Conservation (phyloP, 2,797 vertebrate species). For the Botia almorhae region DNA sequence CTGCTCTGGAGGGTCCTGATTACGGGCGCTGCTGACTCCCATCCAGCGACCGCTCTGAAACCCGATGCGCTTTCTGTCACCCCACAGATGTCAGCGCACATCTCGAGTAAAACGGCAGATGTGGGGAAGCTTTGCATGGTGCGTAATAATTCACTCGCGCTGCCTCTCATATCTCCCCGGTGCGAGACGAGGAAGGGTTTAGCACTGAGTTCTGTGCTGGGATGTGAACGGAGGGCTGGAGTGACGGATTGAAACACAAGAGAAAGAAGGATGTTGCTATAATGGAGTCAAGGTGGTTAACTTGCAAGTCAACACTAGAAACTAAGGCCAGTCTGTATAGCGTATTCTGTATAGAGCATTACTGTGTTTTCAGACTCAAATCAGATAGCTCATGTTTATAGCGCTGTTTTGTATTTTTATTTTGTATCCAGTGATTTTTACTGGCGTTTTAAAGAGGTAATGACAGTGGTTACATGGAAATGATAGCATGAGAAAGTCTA, state of each 20-base stretch:
- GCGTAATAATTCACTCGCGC: conserved; percentile 59
- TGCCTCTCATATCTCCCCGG: conserved; percentile 69
- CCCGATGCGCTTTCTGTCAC: conserved; percentile 61
- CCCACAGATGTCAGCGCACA: conserved; percentile 59
- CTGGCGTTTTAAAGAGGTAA: not conserved
- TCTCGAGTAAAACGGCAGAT: conserved; percentile 66
- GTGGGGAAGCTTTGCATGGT: conserved; percentile 65
- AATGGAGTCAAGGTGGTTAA: not conserved
- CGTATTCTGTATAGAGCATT: not conserved
- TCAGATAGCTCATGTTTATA: not conserved
- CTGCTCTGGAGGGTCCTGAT: conserved; percentile 66
- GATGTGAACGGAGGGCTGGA: conserved; percentile 33
- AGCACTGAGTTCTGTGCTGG: conserved; percentile 19
- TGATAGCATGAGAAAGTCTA: not conserved
- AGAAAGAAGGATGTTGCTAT: not conserved
- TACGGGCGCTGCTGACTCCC: conserved; percentile 66
- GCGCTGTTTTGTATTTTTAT: not conserved
- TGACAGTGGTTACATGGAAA: not conserved
- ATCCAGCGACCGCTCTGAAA: conserved; percentile 67
- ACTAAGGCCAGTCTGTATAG: too few relatives aligned
- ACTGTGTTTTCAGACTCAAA: not conserved
- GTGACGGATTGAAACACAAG: conserved; percentile 15
- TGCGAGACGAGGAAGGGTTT: conserved; percentile 61
- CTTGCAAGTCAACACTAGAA: too few relatives aligned
- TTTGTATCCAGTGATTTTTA: not conserved